These are phyloP conservation scores for Branchinecta sandiegonensis DNA, from an alignment of 2,888 invertebrate species.

Conservation along the genomic window DNA sequence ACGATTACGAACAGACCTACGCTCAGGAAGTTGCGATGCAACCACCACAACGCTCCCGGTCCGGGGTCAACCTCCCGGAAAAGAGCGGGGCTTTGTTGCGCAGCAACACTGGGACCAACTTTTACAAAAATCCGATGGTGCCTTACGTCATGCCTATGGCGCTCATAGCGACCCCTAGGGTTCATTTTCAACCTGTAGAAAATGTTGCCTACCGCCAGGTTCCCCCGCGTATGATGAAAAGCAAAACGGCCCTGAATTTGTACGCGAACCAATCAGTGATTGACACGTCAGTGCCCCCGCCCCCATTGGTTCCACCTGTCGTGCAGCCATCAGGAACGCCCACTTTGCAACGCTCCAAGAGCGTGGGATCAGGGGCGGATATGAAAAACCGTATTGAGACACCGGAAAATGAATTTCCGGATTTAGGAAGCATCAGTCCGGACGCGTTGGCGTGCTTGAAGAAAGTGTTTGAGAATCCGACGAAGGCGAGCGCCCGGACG, in stretches of 20 bases:
- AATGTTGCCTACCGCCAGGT: background rate
- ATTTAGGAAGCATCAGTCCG: conserved; percentile 56
- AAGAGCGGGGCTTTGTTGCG: conserved; percentile 16
- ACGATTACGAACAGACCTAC: background rate
- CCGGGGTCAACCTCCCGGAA: conserved; percentile 47
- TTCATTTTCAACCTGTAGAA: conserved; percentile 41
- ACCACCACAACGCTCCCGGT: conserved; percentile 50
- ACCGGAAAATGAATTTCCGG: conserved; percentile 48
- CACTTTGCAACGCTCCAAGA: conserved; percentile 61
- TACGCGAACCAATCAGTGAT: conserved; percentile 33
- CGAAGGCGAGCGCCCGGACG: conserved; percentile 42
- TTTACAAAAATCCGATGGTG: conserved; percentile 21
- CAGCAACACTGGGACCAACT: conserved; percentile 18
- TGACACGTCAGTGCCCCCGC: background rate
- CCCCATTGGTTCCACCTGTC: conserved; percentile 22
- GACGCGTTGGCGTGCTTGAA: conserved; percentile 58
- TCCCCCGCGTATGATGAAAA: conserved; percentile 20
- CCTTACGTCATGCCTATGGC: conserved; percentile 20
- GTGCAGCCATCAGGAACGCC: background rate
- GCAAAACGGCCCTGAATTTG: conserved; percentile 34
- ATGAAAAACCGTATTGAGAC: conserved; percentile 49
- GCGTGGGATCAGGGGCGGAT: conserved; percentile 57
- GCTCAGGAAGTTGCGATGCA: background rate
- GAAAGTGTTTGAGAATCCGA: conserved; percentile 39
- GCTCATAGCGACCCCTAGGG: conserved; percentile 41